phyloP scores from a whole-genome alignment of 92 coral and sea anemone genomes.

The Metridium senile region DNA sequence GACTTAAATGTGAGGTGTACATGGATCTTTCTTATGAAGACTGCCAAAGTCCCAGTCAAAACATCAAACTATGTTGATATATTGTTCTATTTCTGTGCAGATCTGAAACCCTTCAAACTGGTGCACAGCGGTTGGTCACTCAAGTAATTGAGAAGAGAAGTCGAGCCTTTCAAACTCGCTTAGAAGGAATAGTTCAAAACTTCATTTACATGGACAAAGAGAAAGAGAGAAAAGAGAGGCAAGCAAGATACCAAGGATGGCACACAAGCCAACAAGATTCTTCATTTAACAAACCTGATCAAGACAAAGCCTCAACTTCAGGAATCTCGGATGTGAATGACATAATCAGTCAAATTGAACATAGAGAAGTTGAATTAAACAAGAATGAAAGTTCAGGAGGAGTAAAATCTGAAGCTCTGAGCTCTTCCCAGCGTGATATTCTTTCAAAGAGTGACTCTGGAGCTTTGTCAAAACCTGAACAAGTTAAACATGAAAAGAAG shows the following conservation, averaged over 20 bases:
- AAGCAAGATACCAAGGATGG: constrained; percentile 20
- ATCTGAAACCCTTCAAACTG: constrained; percentile 88
- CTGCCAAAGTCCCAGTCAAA: too few species aligned
- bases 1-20: too few species aligned
- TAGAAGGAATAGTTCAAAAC: constrained; percentile 93
- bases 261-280: neutral
- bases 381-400: neutral
- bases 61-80: too few species aligned
- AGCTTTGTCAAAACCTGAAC: constrained; percentile 2
- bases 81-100: too few species aligned
- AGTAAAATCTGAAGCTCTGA: neutral
- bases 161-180: constrained; percentile 77
- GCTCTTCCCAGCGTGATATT: neutral
- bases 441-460: constrained; percentile 2
- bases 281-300: constrained; percentile 11
- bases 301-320: constrained; percentile 11
- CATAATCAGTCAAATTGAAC: constrained; percentile 41
- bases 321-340: constrained; percentile 21
- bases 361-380: neutral
- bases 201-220: constrained; percentile 73
- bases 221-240: constrained; percentile 18
- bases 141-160: constrained; percentile 84
- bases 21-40: too few species aligned
- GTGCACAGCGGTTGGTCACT: constrained; percentile 82
- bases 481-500: constrained; percentile 21